Percentiles rank a stretch among this genome's conserved stretches.
These are phyloP conservation scores for Antidorcas marsupialis DNA, from an alignment of 2,113 vertebrate species.

Conservation along the genomic window DNA sequence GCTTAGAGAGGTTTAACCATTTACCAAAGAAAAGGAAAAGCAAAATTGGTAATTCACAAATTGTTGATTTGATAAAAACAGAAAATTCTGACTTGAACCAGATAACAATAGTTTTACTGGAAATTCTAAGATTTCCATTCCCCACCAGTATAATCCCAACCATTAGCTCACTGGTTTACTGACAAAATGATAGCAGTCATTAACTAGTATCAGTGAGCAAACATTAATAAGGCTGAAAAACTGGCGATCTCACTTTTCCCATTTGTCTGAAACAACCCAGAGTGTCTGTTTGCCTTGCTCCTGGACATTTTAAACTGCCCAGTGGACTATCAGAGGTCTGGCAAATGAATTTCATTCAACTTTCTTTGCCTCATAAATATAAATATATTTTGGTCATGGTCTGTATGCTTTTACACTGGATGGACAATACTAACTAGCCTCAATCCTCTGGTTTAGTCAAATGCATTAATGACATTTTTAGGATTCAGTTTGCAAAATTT, in stretches of 20 bases:
- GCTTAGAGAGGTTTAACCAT: neutral
- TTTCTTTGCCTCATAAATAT: neutral
- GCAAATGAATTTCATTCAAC: neutral
- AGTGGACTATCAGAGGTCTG: neutral
- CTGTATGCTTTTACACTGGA: neutral
- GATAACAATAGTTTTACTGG: neutral
- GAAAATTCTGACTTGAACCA: neutral
- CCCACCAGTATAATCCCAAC: neutral
- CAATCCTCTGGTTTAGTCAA: neutral
- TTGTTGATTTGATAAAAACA: neutral
- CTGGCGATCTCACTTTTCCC: neutral
- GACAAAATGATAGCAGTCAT: neutral
- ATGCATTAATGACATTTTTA: neutral
- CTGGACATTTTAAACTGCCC: neutral
- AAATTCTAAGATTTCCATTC: neutral
- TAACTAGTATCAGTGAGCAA: neutral
- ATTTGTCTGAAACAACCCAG: neutral
- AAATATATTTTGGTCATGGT: neutral
- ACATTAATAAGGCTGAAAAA: neutral
- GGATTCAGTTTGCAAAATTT: neutral
- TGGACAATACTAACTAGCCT: neutral
- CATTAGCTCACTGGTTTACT: neutral
- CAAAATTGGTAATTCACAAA: neutral
- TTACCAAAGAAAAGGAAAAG: neutral
- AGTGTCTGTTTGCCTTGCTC: neutral